Base-by-base conservation (phyloP, 2,797 vertebrate genomes). In the Margarornis squamiger region DNA sequence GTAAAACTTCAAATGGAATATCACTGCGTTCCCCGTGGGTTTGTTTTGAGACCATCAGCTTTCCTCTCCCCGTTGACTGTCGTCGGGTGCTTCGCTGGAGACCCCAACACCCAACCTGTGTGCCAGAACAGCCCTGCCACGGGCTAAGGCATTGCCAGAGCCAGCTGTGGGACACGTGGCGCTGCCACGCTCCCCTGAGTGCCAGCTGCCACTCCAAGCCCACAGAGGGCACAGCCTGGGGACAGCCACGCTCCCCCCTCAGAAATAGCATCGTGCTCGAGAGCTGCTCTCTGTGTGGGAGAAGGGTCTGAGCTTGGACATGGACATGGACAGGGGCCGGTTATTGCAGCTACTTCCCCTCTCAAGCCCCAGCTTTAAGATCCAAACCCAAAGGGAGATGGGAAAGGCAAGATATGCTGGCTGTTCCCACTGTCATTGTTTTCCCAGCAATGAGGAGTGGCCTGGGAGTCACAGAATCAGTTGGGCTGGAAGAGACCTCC, bases 361-460 rank as follows among this genome's bases (percentile, higher is more conserved):
- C 41, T 61, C 36, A 26, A 63, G 48, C 55, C 49, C 51, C 29
- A 23, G 26, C 26, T 16, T 51, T 4, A 6, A 62, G 58, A 24
- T 12, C 20, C 36, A 24, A 83, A 83, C 1, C 1, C 41, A n/a
- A 45, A 46, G 39, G 71, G 38, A 84, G 8, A 6, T 7, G 21
- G 41, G 23, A 85, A 39, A 0, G 3, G 10, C 29, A 9, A 39
- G 55, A 11, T 1, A 22, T 0, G 1, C 13, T 0, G 1, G n/a
- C 55, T 65, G 34, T 62, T 58, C 14, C 21, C 49, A 23, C 36
- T 0, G 0, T 2, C 1, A 7, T 5, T 6, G 5, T 59, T 78
- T 70, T 29, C 74, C n/a, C 67, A 45, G 39, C 20, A 82, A 24
- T 0, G 10, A 68, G 27, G 38, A 71, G 43, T 1, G 1, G 18